These are phyloP conservation scores for Scomberomorus guttatus DNA, from an alignment of 2,797 vertebrate species.

Conservation along the genomic window DNA sequence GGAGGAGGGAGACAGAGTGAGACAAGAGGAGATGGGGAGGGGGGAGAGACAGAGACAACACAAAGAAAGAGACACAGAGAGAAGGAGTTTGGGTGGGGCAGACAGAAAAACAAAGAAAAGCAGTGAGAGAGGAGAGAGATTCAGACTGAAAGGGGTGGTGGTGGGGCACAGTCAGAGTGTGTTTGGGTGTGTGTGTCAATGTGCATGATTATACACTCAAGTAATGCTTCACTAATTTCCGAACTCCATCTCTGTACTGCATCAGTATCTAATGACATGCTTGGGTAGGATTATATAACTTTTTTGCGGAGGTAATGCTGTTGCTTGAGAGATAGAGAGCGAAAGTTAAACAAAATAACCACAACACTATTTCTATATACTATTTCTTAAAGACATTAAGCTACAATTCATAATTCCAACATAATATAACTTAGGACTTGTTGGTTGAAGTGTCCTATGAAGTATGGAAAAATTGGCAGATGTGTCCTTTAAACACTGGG, in stretches of 20 bases:
- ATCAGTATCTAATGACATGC: neutral
- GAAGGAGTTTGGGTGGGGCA: conserved; percentile 14
- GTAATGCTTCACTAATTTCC: neutral
- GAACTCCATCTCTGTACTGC: neutral
- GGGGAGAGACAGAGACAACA: conserved; percentile 11
- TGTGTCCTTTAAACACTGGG: neutral
- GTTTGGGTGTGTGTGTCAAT: neutral
- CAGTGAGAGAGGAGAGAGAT: neutral
- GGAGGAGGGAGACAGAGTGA: neutral
- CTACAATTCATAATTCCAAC: neutral
- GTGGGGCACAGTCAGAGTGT: neutral
- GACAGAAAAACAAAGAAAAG: conserved; percentile 22
- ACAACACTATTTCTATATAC: too few species aligned
- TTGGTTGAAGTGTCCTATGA: neutral
- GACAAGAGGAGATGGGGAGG: conserved; percentile 8
- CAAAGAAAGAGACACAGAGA: conserved; percentile 6
- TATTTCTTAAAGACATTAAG: neutral
- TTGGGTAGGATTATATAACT: neutral
- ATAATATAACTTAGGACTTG: too few species aligned
- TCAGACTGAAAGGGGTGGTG: conserved; percentile 1
- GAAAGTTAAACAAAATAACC: neutral
- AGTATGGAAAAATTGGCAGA: neutral
- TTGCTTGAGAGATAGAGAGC: neutral
- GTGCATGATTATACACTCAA: neutral
- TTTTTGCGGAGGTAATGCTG: neutral